Base-by-base conservation (phyloP, 2,113 vertebrate genomes). In the Phyllostomus hastatus region DNA sequence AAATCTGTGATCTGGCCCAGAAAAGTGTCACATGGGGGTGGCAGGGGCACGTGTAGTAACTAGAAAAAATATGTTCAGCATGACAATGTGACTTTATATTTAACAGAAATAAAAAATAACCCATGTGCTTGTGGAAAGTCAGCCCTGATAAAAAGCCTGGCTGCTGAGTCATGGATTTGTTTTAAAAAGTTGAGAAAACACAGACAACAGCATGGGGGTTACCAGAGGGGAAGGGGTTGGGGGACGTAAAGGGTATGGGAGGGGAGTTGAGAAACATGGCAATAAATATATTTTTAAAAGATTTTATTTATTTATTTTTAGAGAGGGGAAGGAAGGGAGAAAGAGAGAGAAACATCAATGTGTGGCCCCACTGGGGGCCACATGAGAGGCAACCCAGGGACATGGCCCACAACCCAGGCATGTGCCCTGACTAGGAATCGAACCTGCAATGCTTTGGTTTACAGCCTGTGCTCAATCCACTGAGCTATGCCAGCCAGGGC, bases 111-210 rank as follows among this genome's bases (percentile, higher is more conserved):
- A 31, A 75, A 85, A 50, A n/a, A 81, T 43, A 64, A 43, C 17
- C 11, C 9, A 12, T 73, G 50, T 80, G n/a, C 79, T 64, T 79
- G 15, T 57, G 59, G 83, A 79, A 87, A 90, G 57, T 75, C 43
- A 85, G n/a, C 31, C 67, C 80, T 69, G 67, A 81, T n/a, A 73
- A 89, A 79, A 79, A 85, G 38, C 15, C 33, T 81, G 12, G 28
- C 79, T 95, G 48, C 38, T 69, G 57, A 67, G 66, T 41, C 61
- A 81, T 82, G 31, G 64, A 48, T 31, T 90, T 82, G 41, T 72
- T 86, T 83, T 50, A 50, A 69, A 52, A 95, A 91, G 43, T 26
- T 86, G 59, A 83, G 84, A 94, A 95, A 95, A 17, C 31, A 24
- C 3, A 64, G 46, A 50, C 75, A 78, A 78, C 46, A 78, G 31